Conservation (phyloP, 2,113 vertebrate genomes). For the Neotoma lepida region DNA sequence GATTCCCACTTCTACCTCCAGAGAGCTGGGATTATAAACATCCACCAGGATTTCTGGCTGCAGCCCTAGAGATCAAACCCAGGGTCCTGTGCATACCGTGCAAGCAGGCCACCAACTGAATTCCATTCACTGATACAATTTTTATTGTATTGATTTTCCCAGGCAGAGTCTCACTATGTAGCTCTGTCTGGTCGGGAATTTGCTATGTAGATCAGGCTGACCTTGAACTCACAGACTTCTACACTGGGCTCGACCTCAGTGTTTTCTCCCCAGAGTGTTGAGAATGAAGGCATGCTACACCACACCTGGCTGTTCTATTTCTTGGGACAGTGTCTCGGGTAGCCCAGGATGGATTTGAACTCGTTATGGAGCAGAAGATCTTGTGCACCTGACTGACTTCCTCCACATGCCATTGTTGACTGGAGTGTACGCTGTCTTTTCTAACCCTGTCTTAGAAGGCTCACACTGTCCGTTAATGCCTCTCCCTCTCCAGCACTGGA, state of each 20-base stretch:
- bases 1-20: background rate
- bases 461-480: background rate
- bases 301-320: background rate
- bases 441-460: background rate
- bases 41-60: background rate
- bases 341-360: background rate
- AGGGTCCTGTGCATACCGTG: background rate
- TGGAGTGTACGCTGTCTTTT: background rate
- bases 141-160: background rate
- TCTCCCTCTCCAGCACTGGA: background rate
- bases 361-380: background rate
- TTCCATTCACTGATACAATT: background rate
- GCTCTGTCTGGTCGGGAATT: background rate
- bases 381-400: background rate
- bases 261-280: background rate
- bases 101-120: background rate
- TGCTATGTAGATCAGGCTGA: background rate
- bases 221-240: background rate
- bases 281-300: background rate
- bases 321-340: background rate
- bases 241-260: background rate
- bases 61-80: background rate
- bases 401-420: background rate
- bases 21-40: background rate
- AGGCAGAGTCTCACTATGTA: background rate